Conservation (phyloP, 2,888 invertebrate genomes). For the Epirrhoe tristata region DNA sequence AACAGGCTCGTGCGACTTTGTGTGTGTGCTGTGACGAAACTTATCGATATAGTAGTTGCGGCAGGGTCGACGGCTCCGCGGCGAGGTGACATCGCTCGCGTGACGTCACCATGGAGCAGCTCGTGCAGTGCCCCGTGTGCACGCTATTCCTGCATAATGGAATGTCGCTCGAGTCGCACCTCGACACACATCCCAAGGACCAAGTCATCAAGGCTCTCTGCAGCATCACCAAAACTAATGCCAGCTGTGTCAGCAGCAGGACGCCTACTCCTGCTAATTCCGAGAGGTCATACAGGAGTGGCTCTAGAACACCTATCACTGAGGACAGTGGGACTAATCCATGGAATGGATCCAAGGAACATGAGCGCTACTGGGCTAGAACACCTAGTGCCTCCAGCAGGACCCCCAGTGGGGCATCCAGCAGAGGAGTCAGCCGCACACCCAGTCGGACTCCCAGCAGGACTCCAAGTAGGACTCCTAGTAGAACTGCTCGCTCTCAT, state of each 20-base stretch:
- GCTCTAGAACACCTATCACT: slow-evolving; percentile 70
- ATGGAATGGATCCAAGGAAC: slow-evolving; percentile 70
- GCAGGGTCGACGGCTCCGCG: slow-evolving; percentile 43
- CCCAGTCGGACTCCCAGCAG: slow-evolving; percentile 75
- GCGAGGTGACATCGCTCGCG: slow-evolving; percentile 32
- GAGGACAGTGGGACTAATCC: slow-evolving; percentile 62
- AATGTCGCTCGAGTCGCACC: slow-evolving; percentile 91
- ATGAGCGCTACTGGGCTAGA: slow-evolving; percentile 75
- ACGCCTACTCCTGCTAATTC: slow-evolving; percentile 73
- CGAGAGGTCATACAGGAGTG: slow-evolving; percentile 74
- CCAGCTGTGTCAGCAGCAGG: slow-evolving; percentile 68
- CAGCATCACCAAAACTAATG: slow-evolving; percentile 75
- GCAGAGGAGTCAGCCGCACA: slow-evolving; percentile 55
- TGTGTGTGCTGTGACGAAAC: slow-evolving; percentile 64
- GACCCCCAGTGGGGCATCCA: slow-evolving; percentile 33
- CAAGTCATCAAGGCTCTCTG: slow-evolving; percentile 93
- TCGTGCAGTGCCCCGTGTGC: slow-evolving; percentile 92
- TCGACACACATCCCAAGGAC: slow-evolving; percentile 95
- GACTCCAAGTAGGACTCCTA: slow-evolving; percentile 69
- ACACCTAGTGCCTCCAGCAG: slow-evolving; percentile 70
- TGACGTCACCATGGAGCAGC: slow-evolving; percentile 73
- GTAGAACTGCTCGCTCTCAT: slow-evolving; percentile 64
- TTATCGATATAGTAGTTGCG: slow-evolving; percentile 48
- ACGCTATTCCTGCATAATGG: slow-evolving; percentile 93
- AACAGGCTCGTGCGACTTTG: slow-evolving; percentile 63